Evolutionary conservation across 2,888 invertebrate genomes (phyloP), one percentile per base, ranked within the genome.

Genomic region (Branchinecta sandiegonensis): DNA sequence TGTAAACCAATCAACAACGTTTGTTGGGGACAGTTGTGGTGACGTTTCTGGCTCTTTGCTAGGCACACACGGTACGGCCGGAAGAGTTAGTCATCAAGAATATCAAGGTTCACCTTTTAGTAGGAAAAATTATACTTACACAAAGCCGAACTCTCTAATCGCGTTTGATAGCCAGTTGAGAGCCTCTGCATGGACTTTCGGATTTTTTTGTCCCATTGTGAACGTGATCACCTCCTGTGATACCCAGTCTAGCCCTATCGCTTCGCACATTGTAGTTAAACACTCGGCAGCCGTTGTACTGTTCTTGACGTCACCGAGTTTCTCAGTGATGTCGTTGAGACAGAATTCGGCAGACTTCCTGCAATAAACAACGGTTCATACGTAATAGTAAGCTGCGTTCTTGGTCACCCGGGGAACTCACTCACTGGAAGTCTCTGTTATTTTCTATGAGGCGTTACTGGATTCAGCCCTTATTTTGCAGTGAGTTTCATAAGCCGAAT

Each of bases 171-270:
- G 81, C 93, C 94, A 94, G 69, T 83, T 82, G 68, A 94, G 81
- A 69, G 89, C 82, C 77, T 94, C 94, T 0, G 89, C 85, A 75
- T 92, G 90, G 63, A 92, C 90, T 78, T 93, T 93, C 0, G 94
- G 94, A 75, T 89, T 94, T 79, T 92, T 93, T 77, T 93, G 91
- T 13, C 47, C 65, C 11, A 80, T 80, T 73, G 84, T 85, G 78
- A 92, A 89, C 3, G 84, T 81, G 46, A 91, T 78, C 0, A 88
- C 85, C 75, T 86, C 85, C 48, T 83, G 82, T 2, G 88, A 82
- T 0, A 92, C 84, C 71, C 85, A 84, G 68, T 90, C 89, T 11
- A 94, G 78, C 47, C 84, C 85, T 7, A 86, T 86, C 0, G 87
- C 86, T 74, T 91, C 92, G 0, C 92, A 86, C 46, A 94, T 83